A percentile compares a stretch with the other conserved stretches of the same genome.
Evolutionary conservation across 2,888 invertebrate species (phyloP).

Genomic region (Chelonus formosanus): DNA sequence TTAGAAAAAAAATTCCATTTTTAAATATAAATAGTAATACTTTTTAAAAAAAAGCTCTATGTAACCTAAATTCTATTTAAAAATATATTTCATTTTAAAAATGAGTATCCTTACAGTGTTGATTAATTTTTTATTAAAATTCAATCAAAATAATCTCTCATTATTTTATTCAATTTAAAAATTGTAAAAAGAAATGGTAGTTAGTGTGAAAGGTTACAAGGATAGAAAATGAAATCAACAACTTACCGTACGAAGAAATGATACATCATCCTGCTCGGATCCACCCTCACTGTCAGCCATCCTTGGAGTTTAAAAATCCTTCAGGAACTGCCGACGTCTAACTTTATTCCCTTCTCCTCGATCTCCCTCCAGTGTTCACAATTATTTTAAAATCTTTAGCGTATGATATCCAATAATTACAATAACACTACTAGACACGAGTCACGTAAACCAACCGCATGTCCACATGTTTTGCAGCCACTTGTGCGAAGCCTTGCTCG

Average conservation of each 20-base stretch:
- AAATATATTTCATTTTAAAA: no score
- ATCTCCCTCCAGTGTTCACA: conserved; percentile 12
- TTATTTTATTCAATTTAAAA: no score
- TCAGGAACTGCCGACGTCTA: conserved; percentile 7
- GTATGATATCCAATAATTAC: neutral
- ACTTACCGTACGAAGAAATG: conserved; percentile 98
- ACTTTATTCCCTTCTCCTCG: neutral
- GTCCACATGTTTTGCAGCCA: conserved; percentile 28
- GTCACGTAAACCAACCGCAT: conserved; percentile 33
- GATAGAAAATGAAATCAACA: neutral
- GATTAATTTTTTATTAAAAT: no score
- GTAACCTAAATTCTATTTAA: no score
- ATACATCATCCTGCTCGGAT: conserved; percentile 99
- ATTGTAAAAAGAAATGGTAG: no score
- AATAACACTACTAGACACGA: conserved; percentile 18
- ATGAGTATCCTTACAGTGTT: no score
- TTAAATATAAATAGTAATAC: no score
- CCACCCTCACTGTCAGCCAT: conserved; percentile 96
- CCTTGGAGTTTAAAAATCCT: conserved; percentile 33
- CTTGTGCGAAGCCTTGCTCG: conserved; percentile 13
- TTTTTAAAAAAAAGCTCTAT: no score
- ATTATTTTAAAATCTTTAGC: conserved; percentile 1
- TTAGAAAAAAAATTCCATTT: no score
- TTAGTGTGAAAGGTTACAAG: no score
- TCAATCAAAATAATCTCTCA: no score